Evolutionary conservation across 2,113 vertebrate genomes (phyloP).

Genomic region (Kryptolebias marmoratus): DNA sequence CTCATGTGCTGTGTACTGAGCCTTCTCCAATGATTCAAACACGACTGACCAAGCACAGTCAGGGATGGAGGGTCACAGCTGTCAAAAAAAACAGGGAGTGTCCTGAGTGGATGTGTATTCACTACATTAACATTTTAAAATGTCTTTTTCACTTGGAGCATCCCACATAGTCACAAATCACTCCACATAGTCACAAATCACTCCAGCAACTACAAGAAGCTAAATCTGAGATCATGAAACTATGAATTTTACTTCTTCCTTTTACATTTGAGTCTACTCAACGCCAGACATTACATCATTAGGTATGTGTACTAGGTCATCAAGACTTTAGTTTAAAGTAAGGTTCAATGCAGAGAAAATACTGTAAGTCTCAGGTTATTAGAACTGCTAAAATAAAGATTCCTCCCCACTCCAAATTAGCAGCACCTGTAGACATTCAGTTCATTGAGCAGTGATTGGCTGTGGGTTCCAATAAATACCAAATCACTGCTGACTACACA

Average conservation of each 20-base stretch:
- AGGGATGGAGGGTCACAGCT: slow-evolving; percentile 48
- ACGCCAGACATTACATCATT: neutral
- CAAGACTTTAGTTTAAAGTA: neutral
- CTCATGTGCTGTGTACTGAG: slow-evolving; percentile 8
- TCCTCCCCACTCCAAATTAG: too few species aligned
- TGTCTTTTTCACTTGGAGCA: slow-evolving; percentile 40
- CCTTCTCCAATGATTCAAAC: slow-evolving; percentile 44
- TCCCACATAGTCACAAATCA: slow-evolving; percentile 43
- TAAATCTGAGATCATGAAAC: slow-evolving; percentile 10
- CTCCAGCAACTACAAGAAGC: slow-evolving; percentile 15
- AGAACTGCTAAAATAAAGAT: too few species aligned
- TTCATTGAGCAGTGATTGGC: neutral
- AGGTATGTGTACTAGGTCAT: too few species aligned
- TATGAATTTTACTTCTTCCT: slow-evolving; percentile 1
- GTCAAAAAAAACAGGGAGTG: slow-evolving; percentile 38
- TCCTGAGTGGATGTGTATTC: slow-evolving; percentile 12
- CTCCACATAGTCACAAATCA: neutral
- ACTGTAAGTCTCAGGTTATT: too few species aligned
- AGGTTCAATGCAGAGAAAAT: neutral
- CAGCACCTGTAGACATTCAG: slow-evolving; percentile 1
- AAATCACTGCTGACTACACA: neutral
- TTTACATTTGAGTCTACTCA: neutral
- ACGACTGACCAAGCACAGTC: slow-evolving; percentile 46
- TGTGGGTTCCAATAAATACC: neutral
- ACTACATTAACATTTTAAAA: slow-evolving; percentile 9